These are phyloP conservation scores for Sitophilus oryzae DNA, from an alignment of 1,140 invertebrate species.

Conservation along the genomic window DNA sequence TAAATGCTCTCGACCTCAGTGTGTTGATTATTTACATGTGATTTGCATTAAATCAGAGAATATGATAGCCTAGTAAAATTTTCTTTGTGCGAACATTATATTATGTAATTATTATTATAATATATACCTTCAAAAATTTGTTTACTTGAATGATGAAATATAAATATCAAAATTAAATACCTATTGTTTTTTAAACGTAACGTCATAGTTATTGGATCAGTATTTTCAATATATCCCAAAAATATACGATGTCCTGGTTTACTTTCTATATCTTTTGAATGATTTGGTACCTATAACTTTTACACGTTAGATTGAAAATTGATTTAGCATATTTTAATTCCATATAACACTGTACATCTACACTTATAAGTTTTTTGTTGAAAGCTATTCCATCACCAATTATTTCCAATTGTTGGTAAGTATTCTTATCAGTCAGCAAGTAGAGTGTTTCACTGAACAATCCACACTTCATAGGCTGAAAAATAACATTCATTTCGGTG, in stretches of 20 bases:
- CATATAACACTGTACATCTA: constrained; percentile 23
- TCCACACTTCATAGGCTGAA: constrained; percentile 24
- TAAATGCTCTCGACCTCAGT: too few species aligned
- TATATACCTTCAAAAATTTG: too few species aligned
- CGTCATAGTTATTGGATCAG: not conserved
- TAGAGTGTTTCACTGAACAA: constrained; percentile 24
- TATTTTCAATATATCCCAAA: constrained; percentile 9
- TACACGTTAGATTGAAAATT: not conserved
- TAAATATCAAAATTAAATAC: constrained; percentile 14
- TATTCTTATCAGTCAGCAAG: constrained; percentile 32
- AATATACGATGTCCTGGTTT: constrained; percentile 18
- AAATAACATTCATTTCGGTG: constrained; percentile 26
- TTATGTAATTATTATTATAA: too few species aligned
- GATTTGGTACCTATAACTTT: constrained; percentile 12
- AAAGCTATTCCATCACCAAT: constrained; percentile 31
- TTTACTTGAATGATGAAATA: too few species aligned
- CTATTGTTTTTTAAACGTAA: constrained; percentile 18
- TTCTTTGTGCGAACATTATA: too few species aligned
- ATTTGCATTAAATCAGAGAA: too few species aligned
- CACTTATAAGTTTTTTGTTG: constrained; percentile 19
- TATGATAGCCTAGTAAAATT: too few species aligned
- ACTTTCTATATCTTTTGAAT: constrained; percentile 6
- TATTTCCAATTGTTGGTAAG: constrained; percentile 28
- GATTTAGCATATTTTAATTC: not conserved
- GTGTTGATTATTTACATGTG: too few species aligned